These are phyloP conservation scores for Achroia grisella DNA, from an alignment of 1,140 invertebrate species.

Conservation along the genomic window DNA sequence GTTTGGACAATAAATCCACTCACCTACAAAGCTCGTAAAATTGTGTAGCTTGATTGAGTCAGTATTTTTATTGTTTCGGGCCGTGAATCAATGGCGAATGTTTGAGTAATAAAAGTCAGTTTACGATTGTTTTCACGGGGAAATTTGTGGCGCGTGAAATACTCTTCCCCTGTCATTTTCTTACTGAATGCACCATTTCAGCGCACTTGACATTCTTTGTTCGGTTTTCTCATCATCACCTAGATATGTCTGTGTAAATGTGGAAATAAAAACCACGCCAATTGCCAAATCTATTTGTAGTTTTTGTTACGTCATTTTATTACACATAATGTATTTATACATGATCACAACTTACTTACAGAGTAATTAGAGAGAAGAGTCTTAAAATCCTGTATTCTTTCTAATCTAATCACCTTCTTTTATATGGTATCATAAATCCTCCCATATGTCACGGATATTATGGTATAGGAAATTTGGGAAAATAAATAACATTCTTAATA, in stretches of 20 bases:
- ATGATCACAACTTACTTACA: too few species aligned
- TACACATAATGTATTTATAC: too few species aligned
- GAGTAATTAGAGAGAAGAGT: too few species aligned
- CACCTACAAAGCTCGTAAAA: constrained; percentile 61
- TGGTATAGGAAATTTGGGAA: too few species aligned
- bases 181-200: constrained; percentile 39
- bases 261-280: too few species aligned
- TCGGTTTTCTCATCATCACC: constrained; percentile 15
- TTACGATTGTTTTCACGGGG: constrained; percentile 68
- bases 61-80: constrained; percentile 69
- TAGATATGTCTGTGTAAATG: not conserved
- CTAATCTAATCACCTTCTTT: too few species aligned
- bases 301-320: too few species aligned
- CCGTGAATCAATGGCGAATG: constrained; percentile 69
- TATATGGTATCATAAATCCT: too few species aligned
- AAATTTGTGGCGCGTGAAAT: constrained; percentile 69
- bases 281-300: too few species aligned
- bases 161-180: constrained; percentile 50
- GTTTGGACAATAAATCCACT: constrained; percentile 59
- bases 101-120: constrained; percentile 65
- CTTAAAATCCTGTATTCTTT: too few species aligned
- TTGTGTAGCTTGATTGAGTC: constrained; percentile 65
- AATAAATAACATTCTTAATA: too few species aligned
- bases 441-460: too few species aligned
- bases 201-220: constrained; percentile 41